Evolutionary conservation across 2,113 vertebrate species (phyloP).

Genomic region (Sinocyclocheilus maitianheensis): DNA sequence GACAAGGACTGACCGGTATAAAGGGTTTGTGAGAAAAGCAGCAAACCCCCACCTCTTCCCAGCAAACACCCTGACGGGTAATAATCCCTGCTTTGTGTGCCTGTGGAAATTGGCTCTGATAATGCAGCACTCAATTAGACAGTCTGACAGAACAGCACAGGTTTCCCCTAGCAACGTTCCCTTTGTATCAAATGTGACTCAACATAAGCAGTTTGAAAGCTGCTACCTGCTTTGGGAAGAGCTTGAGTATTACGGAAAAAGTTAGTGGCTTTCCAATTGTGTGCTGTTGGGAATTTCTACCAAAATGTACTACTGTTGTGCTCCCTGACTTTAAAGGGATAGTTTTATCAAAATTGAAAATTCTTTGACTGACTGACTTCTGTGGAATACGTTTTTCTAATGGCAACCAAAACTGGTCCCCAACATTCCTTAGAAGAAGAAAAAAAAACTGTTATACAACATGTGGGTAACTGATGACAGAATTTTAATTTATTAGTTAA

Average conservation of each 20-base stretch:
- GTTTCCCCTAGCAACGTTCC: conserved; percentile 47
- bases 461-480: background rate
- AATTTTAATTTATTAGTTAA: too few species aligned
- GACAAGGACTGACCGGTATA: conserved; percentile 28
- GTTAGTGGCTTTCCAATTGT: background rate
- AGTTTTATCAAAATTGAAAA: background rate
- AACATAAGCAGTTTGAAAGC: background rate
- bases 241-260: background rate
- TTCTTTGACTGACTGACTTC: background rate
- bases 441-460: background rate
- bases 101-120: conserved; percentile 52
- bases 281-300: background rate
- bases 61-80: conserved; percentile 16
- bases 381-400: background rate
- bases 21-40: conserved; percentile 51
- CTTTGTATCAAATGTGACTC: conserved; percentile 28
- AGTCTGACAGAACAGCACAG: conserved; percentile 15
- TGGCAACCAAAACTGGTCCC: background rate
- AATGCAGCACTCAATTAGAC: conserved; percentile 49
- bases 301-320: too few species aligned
- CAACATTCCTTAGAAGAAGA: background rate
- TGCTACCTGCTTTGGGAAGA: conserved; percentile 6
- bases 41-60: conserved; percentile 36
- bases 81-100: conserved; percentile 58
- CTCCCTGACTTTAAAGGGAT: background rate